Percentiles rank a stretch among this genome's conserved stretches.
Conservation (phyloP, 2,113 vertebrate species). For the Bos taurus region DNA sequence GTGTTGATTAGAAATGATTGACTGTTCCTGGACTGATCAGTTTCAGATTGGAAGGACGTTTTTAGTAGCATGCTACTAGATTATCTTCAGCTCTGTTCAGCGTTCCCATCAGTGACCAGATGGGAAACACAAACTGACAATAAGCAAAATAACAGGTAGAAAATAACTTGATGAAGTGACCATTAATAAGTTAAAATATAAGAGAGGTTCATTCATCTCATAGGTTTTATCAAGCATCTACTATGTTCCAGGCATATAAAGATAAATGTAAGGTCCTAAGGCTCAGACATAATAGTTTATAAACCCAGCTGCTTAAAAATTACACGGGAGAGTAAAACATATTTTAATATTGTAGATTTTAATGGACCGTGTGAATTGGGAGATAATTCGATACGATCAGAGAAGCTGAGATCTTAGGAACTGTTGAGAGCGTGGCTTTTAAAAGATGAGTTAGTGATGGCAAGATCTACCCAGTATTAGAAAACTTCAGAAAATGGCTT, state of each 20-base stretch:
- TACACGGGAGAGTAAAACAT: neutral
- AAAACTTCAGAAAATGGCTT: neutral
- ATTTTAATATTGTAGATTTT: neutral
- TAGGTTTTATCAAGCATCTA: neutral
- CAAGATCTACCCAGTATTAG: neutral
- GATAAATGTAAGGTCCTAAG: neutral
- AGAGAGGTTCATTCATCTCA: neutral
- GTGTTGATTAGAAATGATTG: neutral
- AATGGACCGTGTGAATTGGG: neutral
- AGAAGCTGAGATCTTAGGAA: neutral
- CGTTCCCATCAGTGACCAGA: neutral
- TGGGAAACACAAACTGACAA: neutral
- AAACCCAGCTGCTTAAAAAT: neutral
- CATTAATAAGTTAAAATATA: neutral
- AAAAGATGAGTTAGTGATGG: neutral
- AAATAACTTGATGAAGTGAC: neutral
- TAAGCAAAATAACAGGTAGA: neutral
- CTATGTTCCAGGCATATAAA: neutral
- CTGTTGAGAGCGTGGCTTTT: neutral
- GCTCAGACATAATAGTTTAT: neutral
- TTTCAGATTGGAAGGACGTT: neutral
- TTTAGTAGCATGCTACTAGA: neutral
- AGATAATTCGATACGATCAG: neutral
- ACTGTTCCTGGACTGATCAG: neutral
- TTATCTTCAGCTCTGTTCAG: neutral